Conservation (phyloP, 2,113 vertebrate species). For the Entelurus aequoreus region DNA sequence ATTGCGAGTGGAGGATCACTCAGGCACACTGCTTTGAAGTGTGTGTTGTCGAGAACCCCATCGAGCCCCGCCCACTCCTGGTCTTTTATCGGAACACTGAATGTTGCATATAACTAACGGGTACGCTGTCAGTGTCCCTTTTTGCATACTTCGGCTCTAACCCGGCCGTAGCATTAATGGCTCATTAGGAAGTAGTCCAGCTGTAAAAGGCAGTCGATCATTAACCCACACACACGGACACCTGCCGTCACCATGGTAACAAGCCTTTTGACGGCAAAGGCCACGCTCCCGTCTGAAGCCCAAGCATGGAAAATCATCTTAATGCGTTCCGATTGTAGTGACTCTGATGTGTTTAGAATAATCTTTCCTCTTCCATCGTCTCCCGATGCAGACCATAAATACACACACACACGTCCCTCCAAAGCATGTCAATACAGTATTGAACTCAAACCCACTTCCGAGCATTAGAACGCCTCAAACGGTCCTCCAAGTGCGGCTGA, state of each 20-base stretch:
- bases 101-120: not conserved
- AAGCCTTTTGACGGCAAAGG: constrained; percentile 26
- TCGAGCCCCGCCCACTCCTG: not conserved
- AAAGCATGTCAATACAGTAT: not conserved
- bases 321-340: not conserved
- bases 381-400: not conserved
- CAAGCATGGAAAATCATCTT: not conserved
- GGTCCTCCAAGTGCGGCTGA: no score
- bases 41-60: not conserved
- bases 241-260: constrained; percentile 33
- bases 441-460: not conserved
- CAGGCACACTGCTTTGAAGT: not conserved
- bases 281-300: constrained; percentile 11
- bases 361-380: not conserved
- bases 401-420: not conserved
- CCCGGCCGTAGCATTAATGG: constrained; percentile 34
- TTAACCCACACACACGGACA: constrained; percentile 28
- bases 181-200: constrained; percentile 50
- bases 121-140: not conserved
- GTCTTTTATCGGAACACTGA: constrained; percentile 3
- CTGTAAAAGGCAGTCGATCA: constrained; percentile 52
- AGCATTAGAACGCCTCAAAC: not conserved
- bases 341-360: not conserved
- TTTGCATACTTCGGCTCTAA: constrained; percentile 20
- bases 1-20: not conserved